These are phyloP conservation scores for Parnassius glacialis DNA, from an alignment of 2,888 invertebrate genomes.

Conservation along the genomic window DNA sequence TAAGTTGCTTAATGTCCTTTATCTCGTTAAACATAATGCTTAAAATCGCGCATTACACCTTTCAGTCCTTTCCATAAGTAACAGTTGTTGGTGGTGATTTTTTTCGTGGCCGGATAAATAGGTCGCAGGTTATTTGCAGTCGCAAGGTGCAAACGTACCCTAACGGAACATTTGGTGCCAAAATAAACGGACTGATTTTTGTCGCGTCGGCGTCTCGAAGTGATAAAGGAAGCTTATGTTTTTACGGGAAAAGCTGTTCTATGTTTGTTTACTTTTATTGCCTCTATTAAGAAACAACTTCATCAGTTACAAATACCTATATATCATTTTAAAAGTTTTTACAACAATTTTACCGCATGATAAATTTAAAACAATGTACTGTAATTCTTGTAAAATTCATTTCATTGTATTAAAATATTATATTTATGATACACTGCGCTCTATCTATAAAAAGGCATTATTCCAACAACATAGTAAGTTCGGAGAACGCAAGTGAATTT, in stretches of 20 bases:
- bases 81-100: conserved; percentile 44
- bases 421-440: too few species aligned
- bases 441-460: too few species aligned
- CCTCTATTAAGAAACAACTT: too few species aligned
- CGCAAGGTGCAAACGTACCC: conserved; percentile 70
- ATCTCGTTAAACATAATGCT: conserved; percentile 21
- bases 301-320: too few species aligned
- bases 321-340: too few species aligned
- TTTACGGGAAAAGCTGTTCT: conserved; percentile 54
- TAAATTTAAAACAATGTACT: too few species aligned
- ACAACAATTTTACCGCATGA: too few species aligned
- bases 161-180: conserved; percentile 70
- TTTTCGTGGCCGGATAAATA: conserved; percentile 67
- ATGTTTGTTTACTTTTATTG: conserved; percentile 33
- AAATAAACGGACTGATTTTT: conserved; percentile 67
- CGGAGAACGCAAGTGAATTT: too few species aligned
- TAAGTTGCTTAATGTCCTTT: conserved; percentile 21
- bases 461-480: too few species aligned
- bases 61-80: conserved; percentile 23
- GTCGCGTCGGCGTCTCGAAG: conserved; percentile 50
- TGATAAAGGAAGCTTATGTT: conserved; percentile 65
- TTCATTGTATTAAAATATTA: too few species aligned
- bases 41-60: conserved; percentile 23
- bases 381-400: too few species aligned
- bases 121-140: conserved; percentile 78